phyloP scores from a whole-genome alignment of 2,888 invertebrate genomes.

The Pheosia tremula region DNA sequence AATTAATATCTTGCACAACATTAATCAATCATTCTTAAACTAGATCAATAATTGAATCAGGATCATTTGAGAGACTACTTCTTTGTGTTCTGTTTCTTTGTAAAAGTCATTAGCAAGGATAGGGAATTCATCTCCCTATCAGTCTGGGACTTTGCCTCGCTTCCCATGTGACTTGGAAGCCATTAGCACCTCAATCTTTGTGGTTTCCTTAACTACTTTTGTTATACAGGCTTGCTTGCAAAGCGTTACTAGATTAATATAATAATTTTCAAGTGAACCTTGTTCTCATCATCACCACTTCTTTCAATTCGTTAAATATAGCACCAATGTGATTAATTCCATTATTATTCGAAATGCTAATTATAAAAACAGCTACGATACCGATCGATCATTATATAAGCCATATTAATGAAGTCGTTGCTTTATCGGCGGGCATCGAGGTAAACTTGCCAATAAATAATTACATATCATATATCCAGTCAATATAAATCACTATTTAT shows the following conservation, averaged over 20 bases:
- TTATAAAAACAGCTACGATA: slow-evolving; percentile 23
- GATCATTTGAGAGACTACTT: slow-evolving; percentile 10
- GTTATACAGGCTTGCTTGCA: not conserved
- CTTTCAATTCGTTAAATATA: not conserved
- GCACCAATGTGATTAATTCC: not conserved
- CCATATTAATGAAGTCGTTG: slow-evolving; percentile 37
- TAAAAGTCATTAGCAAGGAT: slow-evolving; percentile 56
- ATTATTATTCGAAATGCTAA: not conserved
- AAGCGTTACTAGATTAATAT: not conserved
- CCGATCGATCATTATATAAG: slow-evolving; percentile 46
- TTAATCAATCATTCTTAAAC: not conserved
- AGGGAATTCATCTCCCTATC: slow-evolving; percentile 60
- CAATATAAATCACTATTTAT: slow-evolving; percentile 69
- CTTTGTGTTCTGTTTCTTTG: slow-evolving; percentile 34
- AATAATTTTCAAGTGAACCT: too few species aligned
- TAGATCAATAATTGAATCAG: not conserved
- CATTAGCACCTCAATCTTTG: slow-evolving; percentile 43
- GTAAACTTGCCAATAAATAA: slow-evolving; percentile 47
- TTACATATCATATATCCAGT: slow-evolving; percentile 46
- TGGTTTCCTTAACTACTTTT: not conserved
- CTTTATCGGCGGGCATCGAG: slow-evolving; percentile 30
- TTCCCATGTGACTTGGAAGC: slow-evolving; percentile 46
- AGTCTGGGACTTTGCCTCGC: slow-evolving; percentile 27
- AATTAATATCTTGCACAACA: not conserved
- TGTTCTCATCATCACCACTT: too few species aligned